These are phyloP conservation scores for Temnothorax nylanderi DNA, from an alignment of 1,140 invertebrate species.

Conservation along the genomic window DNA sequence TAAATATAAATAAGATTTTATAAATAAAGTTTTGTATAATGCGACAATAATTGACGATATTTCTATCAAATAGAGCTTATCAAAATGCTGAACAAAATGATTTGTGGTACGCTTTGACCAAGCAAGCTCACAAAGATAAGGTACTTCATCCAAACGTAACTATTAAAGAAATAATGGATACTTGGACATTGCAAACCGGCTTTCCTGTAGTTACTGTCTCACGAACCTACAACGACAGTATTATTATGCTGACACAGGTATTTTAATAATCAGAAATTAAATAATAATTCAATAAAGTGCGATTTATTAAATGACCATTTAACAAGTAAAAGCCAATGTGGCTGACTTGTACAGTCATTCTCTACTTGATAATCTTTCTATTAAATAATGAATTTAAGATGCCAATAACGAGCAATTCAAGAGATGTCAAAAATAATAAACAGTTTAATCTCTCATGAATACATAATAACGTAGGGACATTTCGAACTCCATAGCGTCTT, in stretches of 20 bases:
- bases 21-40: not conserved
- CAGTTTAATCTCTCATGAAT: no score
- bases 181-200: constrained; percentile 95
- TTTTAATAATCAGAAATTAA: constrained; percentile 21
- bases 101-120: constrained; percentile 93
- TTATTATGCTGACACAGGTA: constrained; percentile 87
- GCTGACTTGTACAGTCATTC: not conserved
- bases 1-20: not conserved
- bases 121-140: constrained; percentile 88
- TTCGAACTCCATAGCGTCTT: no score
- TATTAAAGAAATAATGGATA: constrained; percentile 93
- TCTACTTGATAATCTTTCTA: not conserved
- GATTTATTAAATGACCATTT: not conserved
- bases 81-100: constrained; percentile 94
- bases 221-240: constrained; percentile 88
- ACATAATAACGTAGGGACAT: no score
- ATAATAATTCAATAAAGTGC: not conserved
- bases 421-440: no score
- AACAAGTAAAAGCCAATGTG: not conserved
- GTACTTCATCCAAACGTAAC: constrained; percentile 88
- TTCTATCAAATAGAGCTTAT: constrained; percentile 86
- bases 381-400: not conserved
- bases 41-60: not conserved
- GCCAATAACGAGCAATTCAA: no score
- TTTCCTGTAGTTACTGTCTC: constrained; percentile 93